These are phyloP conservation scores for Bradypus variegatus DNA, from an alignment of 2,797 vertebrate genomes.

Conservation along the genomic window DNA sequence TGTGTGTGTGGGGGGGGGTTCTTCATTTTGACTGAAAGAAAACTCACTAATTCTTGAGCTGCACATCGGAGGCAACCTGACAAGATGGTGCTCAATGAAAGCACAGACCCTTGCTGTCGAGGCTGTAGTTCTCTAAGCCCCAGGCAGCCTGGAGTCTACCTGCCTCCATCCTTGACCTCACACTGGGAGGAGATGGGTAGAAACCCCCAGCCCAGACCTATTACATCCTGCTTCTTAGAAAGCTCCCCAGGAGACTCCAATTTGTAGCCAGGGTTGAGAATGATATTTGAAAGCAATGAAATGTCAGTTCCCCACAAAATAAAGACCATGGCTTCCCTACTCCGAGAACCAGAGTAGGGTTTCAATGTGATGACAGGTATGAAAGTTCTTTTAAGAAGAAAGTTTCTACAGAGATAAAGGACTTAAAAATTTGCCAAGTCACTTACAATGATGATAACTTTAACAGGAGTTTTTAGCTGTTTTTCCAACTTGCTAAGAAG, in stretches of 20 bases:
- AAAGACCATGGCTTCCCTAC: neutral
- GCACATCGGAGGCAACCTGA: neutral
- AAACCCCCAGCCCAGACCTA: neutral
- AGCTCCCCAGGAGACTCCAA: neutral
- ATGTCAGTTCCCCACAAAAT: neutral
- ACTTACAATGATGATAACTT: conserved; percentile 92
- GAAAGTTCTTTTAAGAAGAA: neutral
- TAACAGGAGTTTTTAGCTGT: conserved; percentile 79
- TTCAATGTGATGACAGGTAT: neutral
- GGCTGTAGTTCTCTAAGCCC: neutral
- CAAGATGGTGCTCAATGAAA: neutral
- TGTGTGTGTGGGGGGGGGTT: too few species aligned
- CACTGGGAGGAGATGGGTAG: neutral
- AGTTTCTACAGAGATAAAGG: neutral
- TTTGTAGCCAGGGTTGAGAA: neutral
- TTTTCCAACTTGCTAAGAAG: conserved; percentile 92
- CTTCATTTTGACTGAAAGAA: neutral
- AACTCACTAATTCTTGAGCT: neutral
- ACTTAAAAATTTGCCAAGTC: neutral
- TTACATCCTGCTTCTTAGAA: neutral
- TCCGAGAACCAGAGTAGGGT: neutral
- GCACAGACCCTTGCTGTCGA: neutral
- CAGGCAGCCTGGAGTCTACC: rapidly evolving
- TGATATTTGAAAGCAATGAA: neutral
- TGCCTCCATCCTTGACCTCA: neutral